Conservation (phyloP, 2,113 vertebrate genomes). For the Australoheros scitulus region DNA sequence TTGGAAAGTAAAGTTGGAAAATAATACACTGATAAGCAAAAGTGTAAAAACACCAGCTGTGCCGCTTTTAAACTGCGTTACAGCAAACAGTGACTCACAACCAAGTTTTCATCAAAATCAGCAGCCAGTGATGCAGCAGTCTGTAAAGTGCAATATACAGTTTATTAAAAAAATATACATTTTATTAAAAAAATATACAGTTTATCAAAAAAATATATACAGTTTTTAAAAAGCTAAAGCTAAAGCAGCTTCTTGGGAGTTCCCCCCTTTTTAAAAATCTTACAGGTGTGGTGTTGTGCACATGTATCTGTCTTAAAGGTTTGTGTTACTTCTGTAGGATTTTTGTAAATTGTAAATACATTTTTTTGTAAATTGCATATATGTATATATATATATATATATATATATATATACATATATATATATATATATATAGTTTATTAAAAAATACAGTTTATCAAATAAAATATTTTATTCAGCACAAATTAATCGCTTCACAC, state of each 20-base stretch:
- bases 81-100: background rate
- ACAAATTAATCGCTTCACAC: too few species aligned
- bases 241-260: too few species aligned
- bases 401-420: too few species aligned
- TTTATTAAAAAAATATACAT: background rate
- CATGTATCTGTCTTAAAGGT: too few species aligned
- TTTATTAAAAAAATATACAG: background rate
- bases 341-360: too few species aligned
- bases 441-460: too few species aligned
- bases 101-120: background rate
- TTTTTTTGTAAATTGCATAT: too few species aligned
- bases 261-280: too few species aligned
- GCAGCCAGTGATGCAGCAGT: background rate
- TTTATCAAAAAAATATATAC: background rate
- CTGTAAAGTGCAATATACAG: fast-evolving
- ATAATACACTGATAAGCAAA: fast-evolving
- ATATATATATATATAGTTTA: background rate
- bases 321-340: too few species aligned
- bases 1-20: background rate
- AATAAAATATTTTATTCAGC: too few species aligned
- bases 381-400: too few species aligned
- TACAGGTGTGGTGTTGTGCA: too few species aligned
- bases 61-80: background rate
- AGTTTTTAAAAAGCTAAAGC: background rate
- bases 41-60: background rate